A percentile compares a stretch with the other conserved stretches of the same genome.
phyloP scores from a whole-genome alignment of 2,113 vertebrate genomes.

The Australoheros scitulus region DNA sequence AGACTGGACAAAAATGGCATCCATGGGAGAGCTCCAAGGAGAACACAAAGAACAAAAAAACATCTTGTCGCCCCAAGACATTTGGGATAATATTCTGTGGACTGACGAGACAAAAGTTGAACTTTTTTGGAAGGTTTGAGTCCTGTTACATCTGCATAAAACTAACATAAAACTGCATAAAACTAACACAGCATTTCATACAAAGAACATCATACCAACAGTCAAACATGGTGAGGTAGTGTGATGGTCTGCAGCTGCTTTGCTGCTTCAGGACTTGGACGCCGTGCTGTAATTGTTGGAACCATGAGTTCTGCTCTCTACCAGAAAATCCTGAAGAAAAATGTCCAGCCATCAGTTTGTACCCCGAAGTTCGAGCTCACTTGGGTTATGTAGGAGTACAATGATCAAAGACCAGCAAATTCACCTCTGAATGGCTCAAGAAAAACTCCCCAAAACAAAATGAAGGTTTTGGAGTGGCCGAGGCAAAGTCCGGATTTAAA shows the following conservation, averaged over 20 bases:
- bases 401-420: not conserved
- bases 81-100: no score
- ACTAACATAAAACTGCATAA: no score
- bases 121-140: no score
- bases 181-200: no score
- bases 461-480: not conserved
- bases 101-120: no score
- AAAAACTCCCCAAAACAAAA: not conserved
- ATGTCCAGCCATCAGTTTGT: not conserved
- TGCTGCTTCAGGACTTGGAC: not conserved
- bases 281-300: not conserved
- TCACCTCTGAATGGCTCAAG: not conserved
- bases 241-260: not conserved
- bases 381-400: not conserved
- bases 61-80: no score
- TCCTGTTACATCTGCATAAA: no score
- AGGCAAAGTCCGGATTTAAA: not conserved
- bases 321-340: not conserved
- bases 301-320: not conserved
- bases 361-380: not conserved
- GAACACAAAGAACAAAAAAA: no score
- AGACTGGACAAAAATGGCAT: no score
- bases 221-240: not conserved
- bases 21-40: no score
- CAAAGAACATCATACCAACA: not conserved